Base-by-base conservation (phyloP, 2,888 invertebrate genomes). In the Germaria angustata region DNA sequence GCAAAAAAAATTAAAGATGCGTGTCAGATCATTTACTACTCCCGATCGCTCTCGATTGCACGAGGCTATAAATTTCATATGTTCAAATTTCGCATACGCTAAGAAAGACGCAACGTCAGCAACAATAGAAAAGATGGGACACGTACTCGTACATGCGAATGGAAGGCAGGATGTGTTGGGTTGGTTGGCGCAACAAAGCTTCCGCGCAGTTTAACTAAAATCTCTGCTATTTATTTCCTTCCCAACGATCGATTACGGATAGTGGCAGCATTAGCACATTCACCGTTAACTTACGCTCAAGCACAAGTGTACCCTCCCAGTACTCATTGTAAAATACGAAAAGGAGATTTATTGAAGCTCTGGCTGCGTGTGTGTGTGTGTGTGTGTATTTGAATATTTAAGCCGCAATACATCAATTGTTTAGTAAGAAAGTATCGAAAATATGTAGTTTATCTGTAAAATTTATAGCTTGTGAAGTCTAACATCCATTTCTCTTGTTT, bases 1-100 rank as follows among this genome's bases (percentile, higher is more conserved):
- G 9, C n/a, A 13, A 17, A 68, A 11, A 61, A 51, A 39, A 22
- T 53, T 20, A 81, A 78, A 81, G 77, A 81, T 81, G 79, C 82
- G 82, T 82, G 82, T 82, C 82, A 79, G 82, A 82, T 82, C 79
- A 82, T 75, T 82, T 82, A 82, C 82, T 66, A 71, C 66, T 76
- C 79, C 66, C 71, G 82, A 82, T 82, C 79, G 82, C 75, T 82
- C 66, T 82, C 75, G 71, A 82, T 79, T 79, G 79, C 82, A 82
- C 79, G 82, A 79, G 75, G 75, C 82, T 61, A 79, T 82, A 82
- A 82, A 82, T 82, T 82, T 55, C 71, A 79, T 68, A 65, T 65
- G 78, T 69, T 78, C 13, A 36, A 69, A 69, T 73, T 75, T 78
- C 69, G 65, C 63, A 65, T 39, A 57, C 46, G 49, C 15, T 57